Conservation (phyloP, 2,888 invertebrate genomes). For the Spialia ferax region DNA sequence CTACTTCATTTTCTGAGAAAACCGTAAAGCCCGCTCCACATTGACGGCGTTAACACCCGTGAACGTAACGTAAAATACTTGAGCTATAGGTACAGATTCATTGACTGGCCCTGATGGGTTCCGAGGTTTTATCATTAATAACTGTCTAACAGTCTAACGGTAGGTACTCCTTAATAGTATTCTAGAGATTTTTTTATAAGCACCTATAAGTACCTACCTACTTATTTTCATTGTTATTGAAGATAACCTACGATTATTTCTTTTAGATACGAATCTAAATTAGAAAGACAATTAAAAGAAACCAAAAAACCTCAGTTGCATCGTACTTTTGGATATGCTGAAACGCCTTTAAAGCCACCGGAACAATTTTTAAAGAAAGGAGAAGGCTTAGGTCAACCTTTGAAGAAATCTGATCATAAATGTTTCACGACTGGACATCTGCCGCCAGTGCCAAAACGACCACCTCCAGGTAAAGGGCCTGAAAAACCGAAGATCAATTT, state of each 20-base stretch:
- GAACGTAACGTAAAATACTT: too few relatives aligned
- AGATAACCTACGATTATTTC: too few relatives aligned
- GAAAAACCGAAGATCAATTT: constrained; percentile 82
- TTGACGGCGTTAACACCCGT: too few relatives aligned
- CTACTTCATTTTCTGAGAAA: too few relatives aligned
- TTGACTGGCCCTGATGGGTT: too few relatives aligned
- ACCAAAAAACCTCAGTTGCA: constrained; percentile 76
- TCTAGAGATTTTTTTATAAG: too few relatives aligned
- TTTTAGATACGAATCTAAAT: constrained; percentile 82
- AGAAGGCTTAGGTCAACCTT: constrained; percentile 77
- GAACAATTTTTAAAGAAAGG: constrained; percentile 88
- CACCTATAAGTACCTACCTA: neutral
- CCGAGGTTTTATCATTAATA: too few relatives aligned
- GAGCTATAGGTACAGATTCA: too few relatives aligned
- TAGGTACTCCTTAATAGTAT: too few relatives aligned
- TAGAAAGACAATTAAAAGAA: constrained; percentile 76
- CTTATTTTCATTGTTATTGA: too few relatives aligned
- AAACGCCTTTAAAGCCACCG: constrained; percentile 87
- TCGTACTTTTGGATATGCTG: constrained; percentile 90
- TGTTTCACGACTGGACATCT: constrained; percentile 68
- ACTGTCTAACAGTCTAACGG: too few relatives aligned
- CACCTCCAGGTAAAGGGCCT: constrained; percentile 61
- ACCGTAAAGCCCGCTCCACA: too few relatives aligned
- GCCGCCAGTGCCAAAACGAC: constrained; percentile 80
- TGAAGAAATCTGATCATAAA: constrained; percentile 71